These are phyloP conservation scores for Eupristina koningsbergeri DNA, from an alignment of 1,140 invertebrate species.

Conservation along the genomic window DNA sequence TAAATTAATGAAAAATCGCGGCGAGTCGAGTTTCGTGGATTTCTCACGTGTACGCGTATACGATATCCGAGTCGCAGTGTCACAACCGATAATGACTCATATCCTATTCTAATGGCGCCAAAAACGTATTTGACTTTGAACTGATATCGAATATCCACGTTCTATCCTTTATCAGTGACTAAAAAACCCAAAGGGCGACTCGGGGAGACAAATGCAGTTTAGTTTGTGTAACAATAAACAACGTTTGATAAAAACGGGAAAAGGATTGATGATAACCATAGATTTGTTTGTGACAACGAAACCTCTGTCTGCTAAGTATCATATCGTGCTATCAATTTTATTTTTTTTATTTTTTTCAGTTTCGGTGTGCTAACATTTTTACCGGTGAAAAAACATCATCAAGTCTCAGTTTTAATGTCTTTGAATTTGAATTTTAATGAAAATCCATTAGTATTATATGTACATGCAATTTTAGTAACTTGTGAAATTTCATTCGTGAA, in stretches of 20 bases:
- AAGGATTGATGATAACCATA: slow-evolving; percentile 9
- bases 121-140: slow-evolving; percentile 55
- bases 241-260: neutral
- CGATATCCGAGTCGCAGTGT: slow-evolving; percentile 5
- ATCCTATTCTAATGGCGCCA: slow-evolving; percentile 47
- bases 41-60: neutral
- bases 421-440: neutral
- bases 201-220: neutral
- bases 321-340: neutral
- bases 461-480: no score
- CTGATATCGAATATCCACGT: slow-evolving; percentile 56
- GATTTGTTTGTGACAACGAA: slow-evolving; percentile 20
- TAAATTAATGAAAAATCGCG: slow-evolving; percentile 19
- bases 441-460: neutral
- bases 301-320: slow-evolving; percentile 3
- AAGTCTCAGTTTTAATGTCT: neutral
- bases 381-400: neutral
- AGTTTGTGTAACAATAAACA: slow-evolving; percentile 26
- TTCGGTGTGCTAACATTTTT: neutral
- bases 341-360: neutral
- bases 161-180: neutral
- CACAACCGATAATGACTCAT: slow-evolving; percentile 47
- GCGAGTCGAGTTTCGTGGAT: neutral
- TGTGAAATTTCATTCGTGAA: no score
- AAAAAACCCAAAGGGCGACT: slow-evolving; percentile 25